Evolutionary conservation across 2,888 invertebrate species (phyloP).

Genomic region (Aradus depressus): DNA sequence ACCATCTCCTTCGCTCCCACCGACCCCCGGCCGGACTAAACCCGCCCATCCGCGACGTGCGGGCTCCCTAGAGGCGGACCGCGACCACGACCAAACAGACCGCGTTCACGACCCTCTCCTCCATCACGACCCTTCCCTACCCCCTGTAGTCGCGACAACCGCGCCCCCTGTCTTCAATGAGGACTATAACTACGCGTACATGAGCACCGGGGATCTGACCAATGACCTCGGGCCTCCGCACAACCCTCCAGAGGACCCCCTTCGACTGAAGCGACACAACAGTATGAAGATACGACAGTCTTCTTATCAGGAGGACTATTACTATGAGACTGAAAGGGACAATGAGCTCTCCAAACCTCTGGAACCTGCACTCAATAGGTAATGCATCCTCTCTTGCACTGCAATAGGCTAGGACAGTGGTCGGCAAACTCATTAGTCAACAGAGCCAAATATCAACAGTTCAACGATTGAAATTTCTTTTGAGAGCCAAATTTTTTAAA

Average conservation of each 20-base stretch:
- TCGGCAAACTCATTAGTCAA: no score
- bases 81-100: no score
- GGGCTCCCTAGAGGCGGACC: slow-evolving; percentile 20
- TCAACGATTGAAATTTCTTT: no score
- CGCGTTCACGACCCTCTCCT: no score
- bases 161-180: slow-evolving; percentile 44
- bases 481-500: no score
- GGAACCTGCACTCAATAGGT: slow-evolving; percentile 13
- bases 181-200: slow-evolving; percentile 59
- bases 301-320: slow-evolving; percentile 28
- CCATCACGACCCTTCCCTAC: slow-evolving; percentile 34
- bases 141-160: no score
- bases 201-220: slow-evolving; percentile 51
- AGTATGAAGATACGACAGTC: slow-evolving; percentile 10
- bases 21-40: slow-evolving; percentile 39
- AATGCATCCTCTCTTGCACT: no score
- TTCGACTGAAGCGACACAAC: slow-evolving; percentile 7
- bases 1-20: slow-evolving; percentile 40
- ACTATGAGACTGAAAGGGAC: slow-evolving; percentile 16
- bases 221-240: not conserved
- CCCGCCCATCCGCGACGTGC: slow-evolving; percentile 22
- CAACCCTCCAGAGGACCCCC: slow-evolving; percentile 8
- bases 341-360: slow-evolving; percentile 6
- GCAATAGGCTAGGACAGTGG: no score
- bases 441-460: no score